Evolutionary conservation across 1,140 invertebrate species (phyloP), one percentile per base, ranked within the genome.

Genomic region (Drosophila sturtevanti): DNA sequence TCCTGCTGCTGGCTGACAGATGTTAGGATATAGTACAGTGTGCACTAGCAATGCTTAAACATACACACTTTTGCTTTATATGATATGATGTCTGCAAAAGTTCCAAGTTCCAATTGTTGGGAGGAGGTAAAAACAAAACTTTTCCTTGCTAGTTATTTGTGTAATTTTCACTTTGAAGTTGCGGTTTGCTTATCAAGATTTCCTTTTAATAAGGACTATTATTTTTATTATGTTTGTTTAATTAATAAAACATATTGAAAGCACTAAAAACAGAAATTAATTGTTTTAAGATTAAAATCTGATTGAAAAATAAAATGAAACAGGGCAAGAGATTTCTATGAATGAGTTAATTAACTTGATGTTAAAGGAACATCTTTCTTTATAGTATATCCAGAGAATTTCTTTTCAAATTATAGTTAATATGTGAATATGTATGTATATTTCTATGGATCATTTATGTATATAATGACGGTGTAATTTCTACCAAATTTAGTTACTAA

Each of bases 131-230:
- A 48, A 48, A 48, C 16, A 48, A 48, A 48, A 48, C 16, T 48
- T 48, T 48, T 21, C 41, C 11, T 21, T 48, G 16, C 41, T 18
- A 48, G 16, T 18, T 48, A 48, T 21, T 48, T 48, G 41, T 21
- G 41, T 21, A 48, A 48, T 48, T 48, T 48, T 48, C 41, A 48
- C 41, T 48, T 48, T 48, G 41, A 48, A 48, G 41, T 48, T 48
- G 41, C 7, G 18, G 2, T 21, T 21, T 9, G 41, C 41, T 48
- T 48, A 48, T 48, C 41, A 48, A 48, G 41, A 48, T 48, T 48
- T 21, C 4, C 18, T 21, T 18, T 48, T 11, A 48, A 10, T 21
- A 48, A 21, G 27, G 27, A 31, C 27, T 16, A 44, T 44, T 44
- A 44, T 44, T 44, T 18, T 16, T 44, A 44, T 41, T 7, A 14